Conservation (phyloP, 2,888 invertebrate genomes). For the Himalopsyche anomala region DNA sequence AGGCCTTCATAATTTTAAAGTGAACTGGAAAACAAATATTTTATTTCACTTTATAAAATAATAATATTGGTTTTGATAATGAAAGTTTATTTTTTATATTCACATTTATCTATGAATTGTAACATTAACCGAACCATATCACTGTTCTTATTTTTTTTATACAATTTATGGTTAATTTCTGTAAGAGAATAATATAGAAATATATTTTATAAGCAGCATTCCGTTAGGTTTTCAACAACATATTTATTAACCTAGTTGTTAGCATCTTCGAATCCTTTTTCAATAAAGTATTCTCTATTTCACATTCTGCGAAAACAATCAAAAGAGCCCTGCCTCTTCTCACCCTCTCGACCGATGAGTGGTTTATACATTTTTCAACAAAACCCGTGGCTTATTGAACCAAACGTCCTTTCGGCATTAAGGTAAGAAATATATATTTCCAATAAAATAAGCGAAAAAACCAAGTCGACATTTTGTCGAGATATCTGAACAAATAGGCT, state of each 20-base stretch:
- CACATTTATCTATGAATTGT: no score
- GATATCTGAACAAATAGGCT: slow-evolving; percentile 63
- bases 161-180: no score
- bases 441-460: slow-evolving; percentile 49
- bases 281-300: not conserved
- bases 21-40: not conserved
- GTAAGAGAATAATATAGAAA: no score
- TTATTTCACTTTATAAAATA: not conserved
- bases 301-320: slow-evolving; percentile 3
- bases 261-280: not conserved
- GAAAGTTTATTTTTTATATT: no score
- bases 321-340: not conserved
- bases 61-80: no score
- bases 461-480: slow-evolving; percentile 57
- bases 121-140: no score
- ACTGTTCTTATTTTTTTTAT: no score
- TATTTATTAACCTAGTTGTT: not conserved
- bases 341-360: not conserved
- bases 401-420: slow-evolving; percentile 16
- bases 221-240: no score
- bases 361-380: slow-evolving; percentile 34
- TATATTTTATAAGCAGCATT: no score
- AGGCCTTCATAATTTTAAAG: not conserved
- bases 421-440: slow-evolving; percentile 48
- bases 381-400: slow-evolving; percentile 34